Evolutionary conservation across 2,888 invertebrate genomes (phyloP).

Genomic region (Chaetogeoica ovagalla): DNA sequence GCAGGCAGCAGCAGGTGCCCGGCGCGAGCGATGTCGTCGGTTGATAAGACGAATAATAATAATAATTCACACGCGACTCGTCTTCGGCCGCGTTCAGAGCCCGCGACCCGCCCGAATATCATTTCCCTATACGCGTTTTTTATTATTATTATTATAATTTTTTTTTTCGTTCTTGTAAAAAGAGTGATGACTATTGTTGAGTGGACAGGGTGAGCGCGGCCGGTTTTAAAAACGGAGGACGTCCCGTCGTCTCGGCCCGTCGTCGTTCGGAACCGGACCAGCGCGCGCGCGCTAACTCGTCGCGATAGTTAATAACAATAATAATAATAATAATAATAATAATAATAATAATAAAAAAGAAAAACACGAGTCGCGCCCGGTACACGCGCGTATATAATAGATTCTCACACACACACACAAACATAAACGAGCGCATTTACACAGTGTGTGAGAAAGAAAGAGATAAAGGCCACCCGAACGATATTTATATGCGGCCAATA

Average conservation of each 20-base stretch:
- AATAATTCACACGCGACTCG: background rate
- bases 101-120: background rate
- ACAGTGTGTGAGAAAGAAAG: background rate
- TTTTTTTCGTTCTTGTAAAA: slow-evolving; percentile 22
- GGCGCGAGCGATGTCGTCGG: slow-evolving; percentile 24
- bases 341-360: slow-evolving; percentile 28
- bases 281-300: slow-evolving; percentile 12
- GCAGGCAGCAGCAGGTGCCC: slow-evolving; percentile 9
- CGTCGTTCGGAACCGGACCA: slow-evolving; percentile 31
- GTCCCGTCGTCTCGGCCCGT: slow-evolving; percentile 30
- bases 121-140: background rate
- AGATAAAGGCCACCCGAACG: slow-evolving; percentile 53
- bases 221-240: background rate
- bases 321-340: slow-evolving; percentile 48
- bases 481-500: slow-evolving; percentile 52
- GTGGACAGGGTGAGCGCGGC: no score
- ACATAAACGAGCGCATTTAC: background rate
- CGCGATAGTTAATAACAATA: slow-evolving; percentile 46
- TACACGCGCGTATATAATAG: no score
- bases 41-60: background rate
- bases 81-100: background rate
- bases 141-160: background rate
- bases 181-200: background rate
- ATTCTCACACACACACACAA: background rate
- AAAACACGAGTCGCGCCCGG: no score